Evolutionary conservation across 92 coral and sea anemone species (phyloP), one percentile per base, ranked within the genome.

Genomic region (Bergia puertoricense): DNA sequence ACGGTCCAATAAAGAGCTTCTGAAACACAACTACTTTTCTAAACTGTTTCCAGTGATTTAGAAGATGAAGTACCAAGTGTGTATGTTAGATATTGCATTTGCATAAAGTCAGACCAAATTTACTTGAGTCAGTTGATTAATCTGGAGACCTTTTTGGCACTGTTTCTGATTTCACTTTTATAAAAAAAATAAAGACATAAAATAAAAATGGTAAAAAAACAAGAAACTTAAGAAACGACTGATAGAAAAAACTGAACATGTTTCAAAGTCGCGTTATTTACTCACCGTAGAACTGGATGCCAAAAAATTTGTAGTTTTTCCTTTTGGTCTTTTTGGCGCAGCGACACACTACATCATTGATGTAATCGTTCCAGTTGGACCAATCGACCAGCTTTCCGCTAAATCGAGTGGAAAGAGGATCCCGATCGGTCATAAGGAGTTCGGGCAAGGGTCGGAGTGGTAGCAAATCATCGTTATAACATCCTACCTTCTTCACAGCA

Each of bases 241-340:
- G 16, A 36, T 9, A 6, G 16, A 37, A 36, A 72, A 22, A 30
- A 22, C 40, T 72, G 6, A 40, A 37, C 38, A 69, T n/a, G 73
- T 36, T 22, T 2, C 5, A 9, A 38, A 16, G 18, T 6, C 5
- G 36, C 2, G 20, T 4, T 40, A 41, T 67, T 44, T 66, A 67
- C 86, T 41, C 41, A 82, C 86, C 86, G 23, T 82, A 82, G 48
- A 66, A 82, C n/a, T 82, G 86, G 14, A 82, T 82, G 22, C 86
- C 86, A 46, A 82, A 82, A 45, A 41, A 39, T 9, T 43, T 82
- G 30, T 82, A 82, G 9, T 82, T 68, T 69, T 45, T 68, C 13
- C 22, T 36, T 37, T 14, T 67, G 1, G 86, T n/a, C 41, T 42
- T 36, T 48, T 66, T 82, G 62, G 86, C 86, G 40, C 86, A 82